phyloP scores from a whole-genome alignment of 2,888 invertebrate species.

The Machimus atricapillus region DNA sequence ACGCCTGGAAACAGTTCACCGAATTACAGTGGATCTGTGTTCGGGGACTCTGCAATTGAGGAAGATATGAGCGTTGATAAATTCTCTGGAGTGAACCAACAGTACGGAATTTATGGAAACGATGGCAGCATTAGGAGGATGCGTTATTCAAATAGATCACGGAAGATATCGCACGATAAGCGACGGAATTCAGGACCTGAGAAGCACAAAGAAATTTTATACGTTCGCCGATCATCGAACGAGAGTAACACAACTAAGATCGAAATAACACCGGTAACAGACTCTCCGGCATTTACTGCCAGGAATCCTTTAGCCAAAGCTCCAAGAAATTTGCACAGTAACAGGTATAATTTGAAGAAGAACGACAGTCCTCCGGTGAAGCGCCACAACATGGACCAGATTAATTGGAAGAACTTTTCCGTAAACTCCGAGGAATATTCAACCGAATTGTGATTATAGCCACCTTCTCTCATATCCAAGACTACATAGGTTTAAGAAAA shows the following conservation, averaged over 20 bases:
- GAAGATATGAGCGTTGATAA: conserved; percentile 62
- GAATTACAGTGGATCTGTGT: conserved; percentile 62
- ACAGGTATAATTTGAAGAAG: background rate
- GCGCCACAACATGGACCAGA: conserved; percentile 58
- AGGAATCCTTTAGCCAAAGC: conserved; percentile 51
- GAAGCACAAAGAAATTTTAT: conserved; percentile 60
- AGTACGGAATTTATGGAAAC: conserved; percentile 20
- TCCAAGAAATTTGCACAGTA: background rate
- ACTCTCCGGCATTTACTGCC: conserved; percentile 50
- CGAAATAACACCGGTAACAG: conserved; percentile 60
- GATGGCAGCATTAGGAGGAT: conserved; percentile 50
- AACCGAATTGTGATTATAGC: conserved; percentile 58
- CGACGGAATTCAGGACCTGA: background rate
- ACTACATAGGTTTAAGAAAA: conserved; percentile 20
- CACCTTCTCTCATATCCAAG: conserved; percentile 30
- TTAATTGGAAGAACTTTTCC: conserved; percentile 65
- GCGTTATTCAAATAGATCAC: conserved; percentile 55
- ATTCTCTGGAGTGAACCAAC: conserved; percentile 57
- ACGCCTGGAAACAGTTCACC: conserved; percentile 62
- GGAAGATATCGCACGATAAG: conserved; percentile 42
- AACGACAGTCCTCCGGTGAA: conserved; percentile 48
- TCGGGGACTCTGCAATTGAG: conserved; percentile 62
- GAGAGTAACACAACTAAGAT: conserved; percentile 57
- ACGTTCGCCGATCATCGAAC: conserved; percentile 57
- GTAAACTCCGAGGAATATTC: conserved; percentile 62